phyloP scores from a whole-genome alignment of 2,888 invertebrate genomes.

The Tinea trinotella region DNA sequence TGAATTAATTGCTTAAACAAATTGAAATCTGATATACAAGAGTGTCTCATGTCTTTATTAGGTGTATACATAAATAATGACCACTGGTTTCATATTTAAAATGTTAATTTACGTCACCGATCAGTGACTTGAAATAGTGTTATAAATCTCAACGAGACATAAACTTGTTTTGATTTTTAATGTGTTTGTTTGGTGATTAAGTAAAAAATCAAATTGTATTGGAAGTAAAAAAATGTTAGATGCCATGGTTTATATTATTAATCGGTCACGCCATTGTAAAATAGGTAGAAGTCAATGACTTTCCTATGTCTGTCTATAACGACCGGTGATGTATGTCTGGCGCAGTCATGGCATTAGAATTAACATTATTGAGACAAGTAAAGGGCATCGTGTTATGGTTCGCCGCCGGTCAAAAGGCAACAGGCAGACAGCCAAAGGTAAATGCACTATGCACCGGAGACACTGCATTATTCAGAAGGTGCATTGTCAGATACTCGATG shows the following conservation, averaged over 20 bases:
- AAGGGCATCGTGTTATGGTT: conserved; percentile 25
- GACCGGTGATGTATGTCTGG: conserved; percentile 12
- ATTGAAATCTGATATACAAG: no score
- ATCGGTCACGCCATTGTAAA: conserved; percentile 13
- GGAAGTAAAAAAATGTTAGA: background rate
- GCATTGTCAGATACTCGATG: conserved; percentile 40
- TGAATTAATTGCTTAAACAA: no score
- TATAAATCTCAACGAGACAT: conserved; percentile 1
- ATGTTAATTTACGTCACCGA: background rate
- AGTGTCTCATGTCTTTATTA: no score
- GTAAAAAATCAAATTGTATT: background rate
- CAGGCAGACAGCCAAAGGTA: conserved; percentile 53
- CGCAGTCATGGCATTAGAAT: conserved; percentile 1
- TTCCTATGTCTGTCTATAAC: background rate
- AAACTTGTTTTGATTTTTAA: conserved; percentile 12
- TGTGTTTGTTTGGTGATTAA: background rate
- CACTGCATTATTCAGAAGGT: conserved; percentile 49
- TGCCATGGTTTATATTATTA: conserved; percentile 1
- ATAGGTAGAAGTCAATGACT: conserved; percentile 8
- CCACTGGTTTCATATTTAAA: background rate
- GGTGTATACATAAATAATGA: no score
- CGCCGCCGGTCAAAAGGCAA: conserved; percentile 22
- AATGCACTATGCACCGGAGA: conserved; percentile 40
- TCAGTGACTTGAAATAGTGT: background rate
- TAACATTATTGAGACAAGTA: conserved; percentile 19